These are phyloP conservation scores for Falco cherrug DNA, from an alignment of 2,797 vertebrate genomes.

Conservation along the genomic window DNA sequence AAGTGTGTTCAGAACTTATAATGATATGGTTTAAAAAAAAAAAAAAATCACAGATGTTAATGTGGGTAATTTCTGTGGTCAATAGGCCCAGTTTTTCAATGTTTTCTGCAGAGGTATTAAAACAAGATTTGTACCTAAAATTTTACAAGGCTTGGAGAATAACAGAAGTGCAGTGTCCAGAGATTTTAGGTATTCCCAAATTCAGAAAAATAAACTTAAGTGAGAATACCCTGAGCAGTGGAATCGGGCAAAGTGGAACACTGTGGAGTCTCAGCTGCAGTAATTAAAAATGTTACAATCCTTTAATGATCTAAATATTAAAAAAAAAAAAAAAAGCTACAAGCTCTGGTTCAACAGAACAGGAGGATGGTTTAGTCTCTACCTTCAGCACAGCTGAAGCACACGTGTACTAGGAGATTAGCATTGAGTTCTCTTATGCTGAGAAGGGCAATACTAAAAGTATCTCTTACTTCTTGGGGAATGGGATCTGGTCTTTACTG, in stretches of 20 bases:
- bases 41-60: background rate
- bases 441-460: background rate
- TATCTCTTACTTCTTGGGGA: background rate
- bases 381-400: background rate
- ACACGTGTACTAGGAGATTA: rapidly evolving
- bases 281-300: background rate
- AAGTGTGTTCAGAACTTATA: background rate
- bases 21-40: background rate
- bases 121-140: background rate
- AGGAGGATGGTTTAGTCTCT: background rate
- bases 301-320: background rate
- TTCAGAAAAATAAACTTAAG: background rate
- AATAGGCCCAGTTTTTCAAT: background rate
- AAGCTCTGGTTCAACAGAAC: background rate
- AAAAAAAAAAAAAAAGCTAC: background rate
- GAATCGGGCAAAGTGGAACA: background rate
- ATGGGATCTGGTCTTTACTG: background rate
- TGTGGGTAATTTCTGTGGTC: background rate
- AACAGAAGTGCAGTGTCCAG: background rate
- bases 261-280: background rate
- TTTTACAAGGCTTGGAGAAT: background rate
- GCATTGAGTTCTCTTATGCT: background rate
- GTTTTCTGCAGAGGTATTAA: background rate
- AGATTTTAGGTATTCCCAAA: background rate
- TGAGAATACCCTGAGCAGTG: background rate